Evolutionary conservation across 2,888 invertebrate genomes (phyloP), one percentile per base, ranked within the genome.

Genomic region (Melipona beecheii): DNA sequence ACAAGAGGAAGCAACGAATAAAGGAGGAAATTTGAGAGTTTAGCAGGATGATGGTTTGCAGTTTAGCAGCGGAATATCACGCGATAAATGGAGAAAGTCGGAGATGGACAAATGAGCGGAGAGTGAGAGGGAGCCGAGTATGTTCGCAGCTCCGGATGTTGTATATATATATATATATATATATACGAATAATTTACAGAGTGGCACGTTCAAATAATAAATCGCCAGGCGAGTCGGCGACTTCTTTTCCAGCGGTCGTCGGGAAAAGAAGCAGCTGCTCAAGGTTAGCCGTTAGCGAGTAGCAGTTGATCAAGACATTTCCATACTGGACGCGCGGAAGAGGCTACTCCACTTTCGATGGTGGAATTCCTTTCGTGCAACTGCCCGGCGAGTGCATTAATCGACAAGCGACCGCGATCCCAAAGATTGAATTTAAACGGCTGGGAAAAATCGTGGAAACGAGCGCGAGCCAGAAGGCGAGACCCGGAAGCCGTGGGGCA

Each of bases 121-220:
- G 66, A 66, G 70, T 54, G 75, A 72, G 71, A 58, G 68, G 56
- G 68, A 62, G 74, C 71, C 71, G 70, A 70, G 79, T 75, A 69
- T 75, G 70, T 73, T 5, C 62, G 62, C 66, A 24, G 58, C 58
- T 9, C 50, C 19, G 52, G 19, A 21, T 21, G 19, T 27, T 27
- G 24, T 11, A 19, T 19, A 60, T 5, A 62, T 17, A 11, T 9
- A 24, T 15, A 24, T 15, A 24, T 15, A 60, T 5, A 60, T 21
- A 17, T 17, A 2, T 19, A 65, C 72, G 80, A 83, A 83, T 83
- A 80, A 83, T 75, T 83, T 75, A 80, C 75, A 65, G 62, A 62
- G 66, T 75, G 60, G 66, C 82, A 62, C 82, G 80, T 82, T 78
- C 31, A 69, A 74, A 78, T 74, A 80, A 75, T 75, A 83, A 83